phyloP scores from a whole-genome alignment of 2,797 vertebrate species.

The Betta splendens region DNA sequence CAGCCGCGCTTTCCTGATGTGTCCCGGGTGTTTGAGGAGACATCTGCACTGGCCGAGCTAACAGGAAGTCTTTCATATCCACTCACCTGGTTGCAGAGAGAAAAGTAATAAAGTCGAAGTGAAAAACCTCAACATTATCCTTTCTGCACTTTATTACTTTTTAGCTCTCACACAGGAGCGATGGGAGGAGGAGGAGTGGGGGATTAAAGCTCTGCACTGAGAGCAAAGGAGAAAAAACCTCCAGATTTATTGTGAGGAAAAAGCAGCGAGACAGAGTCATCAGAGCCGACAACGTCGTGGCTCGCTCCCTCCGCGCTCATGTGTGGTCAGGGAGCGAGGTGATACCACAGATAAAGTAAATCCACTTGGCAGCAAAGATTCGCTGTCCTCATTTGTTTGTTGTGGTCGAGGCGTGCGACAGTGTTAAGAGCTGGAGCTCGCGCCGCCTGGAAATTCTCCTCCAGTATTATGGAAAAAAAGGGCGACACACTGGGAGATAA shows the following conservation, averaged over 20 bases:
- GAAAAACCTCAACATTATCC: slow-evolving; percentile 14
- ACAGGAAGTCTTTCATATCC: not conserved
- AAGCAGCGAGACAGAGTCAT: slow-evolving; percentile 53
- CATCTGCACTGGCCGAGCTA: not conserved
- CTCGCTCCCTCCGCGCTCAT: slow-evolving; percentile 67
- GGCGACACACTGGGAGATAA: slow-evolving; percentile 56
- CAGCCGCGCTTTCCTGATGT: too few species aligned
- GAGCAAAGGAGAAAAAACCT: slow-evolving; percentile 23
- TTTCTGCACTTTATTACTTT: slow-evolving; percentile 40
- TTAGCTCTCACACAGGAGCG: slow-evolving; percentile 9
- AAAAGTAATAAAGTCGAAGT: not conserved
- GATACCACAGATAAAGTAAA: slow-evolving; percentile 70
- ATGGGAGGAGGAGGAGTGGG: not conserved
- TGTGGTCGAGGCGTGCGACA: slow-evolving; percentile 55
- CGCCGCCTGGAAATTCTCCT: slow-evolving; percentile 47
- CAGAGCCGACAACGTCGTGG: slow-evolving; percentile 69
- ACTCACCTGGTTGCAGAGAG: not conserved
- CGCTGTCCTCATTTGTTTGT: slow-evolving; percentile 75
- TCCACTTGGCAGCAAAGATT: slow-evolving; percentile 74
- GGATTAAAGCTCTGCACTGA: slow-evolving; percentile 38
- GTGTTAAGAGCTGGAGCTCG: slow-evolving; percentile 46
- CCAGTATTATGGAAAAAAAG: slow-evolving; percentile 8
- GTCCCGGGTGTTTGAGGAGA: not conserved
- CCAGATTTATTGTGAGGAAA: slow-evolving; percentile 56
- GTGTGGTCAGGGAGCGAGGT: slow-evolving; percentile 68